phyloP scores from a whole-genome alignment of 1,140 invertebrate genomes.

The Hirudo medicinalis region DNA sequence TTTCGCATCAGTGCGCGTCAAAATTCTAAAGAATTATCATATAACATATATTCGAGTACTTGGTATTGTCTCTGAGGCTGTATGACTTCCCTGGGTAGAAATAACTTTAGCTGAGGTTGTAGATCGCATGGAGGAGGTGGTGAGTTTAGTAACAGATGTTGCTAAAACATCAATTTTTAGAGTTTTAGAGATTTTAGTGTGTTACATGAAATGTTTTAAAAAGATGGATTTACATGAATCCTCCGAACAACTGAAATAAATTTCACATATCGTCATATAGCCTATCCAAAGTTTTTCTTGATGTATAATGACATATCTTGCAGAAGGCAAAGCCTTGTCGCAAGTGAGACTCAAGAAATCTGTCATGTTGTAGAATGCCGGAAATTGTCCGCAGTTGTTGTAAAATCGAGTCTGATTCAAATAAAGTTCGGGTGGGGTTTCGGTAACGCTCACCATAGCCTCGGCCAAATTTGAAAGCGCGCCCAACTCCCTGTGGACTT shows the following conservation, averaged over 20 bases:
- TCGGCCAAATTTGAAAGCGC: neutral
- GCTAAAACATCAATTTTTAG: neutral
- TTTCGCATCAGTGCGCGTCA: too few relatives aligned
- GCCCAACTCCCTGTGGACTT: neutral
- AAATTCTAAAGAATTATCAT: too few relatives aligned
- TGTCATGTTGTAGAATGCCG: neutral
- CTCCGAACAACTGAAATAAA: neutral
- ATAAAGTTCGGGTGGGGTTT: neutral
- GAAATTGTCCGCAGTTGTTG: neutral
- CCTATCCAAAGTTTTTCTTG: neutral
- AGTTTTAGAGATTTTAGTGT: too few relatives aligned
- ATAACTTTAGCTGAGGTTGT: neutral
- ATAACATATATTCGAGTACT: too few relatives aligned
- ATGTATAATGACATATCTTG: neutral
- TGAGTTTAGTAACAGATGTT: neutral
- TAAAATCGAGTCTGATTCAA: neutral
- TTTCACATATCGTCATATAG: slow-evolving; percentile 2
- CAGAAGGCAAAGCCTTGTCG: neutral
- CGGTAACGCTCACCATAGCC: neutral
- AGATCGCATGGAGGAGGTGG: neutral
- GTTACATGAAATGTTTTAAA: too few relatives aligned
- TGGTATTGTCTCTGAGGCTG: neutral
- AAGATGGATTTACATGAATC: neutral
- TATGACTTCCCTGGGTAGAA: neutral
- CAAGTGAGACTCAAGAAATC: neutral